A percentile compares a stretch with the other conserved stretches of the same genome.
These are phyloP conservation scores for Calliphora vomitoria DNA, from an alignment of 2,888 invertebrate genomes.

Conservation along the genomic window DNA sequence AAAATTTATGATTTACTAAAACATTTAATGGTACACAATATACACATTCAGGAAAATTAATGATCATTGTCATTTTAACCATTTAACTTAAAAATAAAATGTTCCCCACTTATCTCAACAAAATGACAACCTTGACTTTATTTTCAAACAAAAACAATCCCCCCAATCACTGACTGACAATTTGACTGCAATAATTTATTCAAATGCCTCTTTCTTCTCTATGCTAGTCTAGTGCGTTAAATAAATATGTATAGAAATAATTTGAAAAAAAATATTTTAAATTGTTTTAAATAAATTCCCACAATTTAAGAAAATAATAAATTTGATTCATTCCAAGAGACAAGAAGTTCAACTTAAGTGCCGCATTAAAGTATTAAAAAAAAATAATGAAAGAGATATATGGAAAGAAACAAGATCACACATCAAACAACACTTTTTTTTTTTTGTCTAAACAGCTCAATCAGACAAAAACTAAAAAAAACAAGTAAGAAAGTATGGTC, in stretches of 20 bases:
- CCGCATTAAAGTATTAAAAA: slow-evolving; percentile 46
- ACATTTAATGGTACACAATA: too few species aligned
- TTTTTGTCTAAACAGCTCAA: slow-evolving; percentile 46
- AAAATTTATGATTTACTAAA: not conserved
- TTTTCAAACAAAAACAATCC: not conserved
- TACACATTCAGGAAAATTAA: not conserved
- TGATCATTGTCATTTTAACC: not conserved
- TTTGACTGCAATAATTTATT: slow-evolving; percentile 6
- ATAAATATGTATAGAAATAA: not conserved
- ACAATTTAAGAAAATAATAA: slow-evolving; percentile 49
- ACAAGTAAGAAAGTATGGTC: too few species aligned
- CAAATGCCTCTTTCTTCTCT: not conserved
- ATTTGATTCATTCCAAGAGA: slow-evolving; percentile 44
- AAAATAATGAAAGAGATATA: not conserved
- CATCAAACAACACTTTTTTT: slow-evolving; percentile 41
- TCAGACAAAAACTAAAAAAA: slow-evolving; percentile 22
- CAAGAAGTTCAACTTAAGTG: slow-evolving; percentile 42
- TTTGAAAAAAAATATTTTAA: slow-evolving; percentile 25
- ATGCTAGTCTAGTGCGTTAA: not conserved
- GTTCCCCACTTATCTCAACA: not conserved
- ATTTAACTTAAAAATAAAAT: not conserved
- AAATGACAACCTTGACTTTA: not conserved
- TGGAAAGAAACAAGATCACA: slow-evolving; percentile 19
- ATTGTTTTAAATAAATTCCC: slow-evolving; percentile 42
- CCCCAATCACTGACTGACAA: not conserved